Evolutionary conservation across 2,797 vertebrate species (phyloP).

Genomic region (Enteromius fasciolatus): DNA sequence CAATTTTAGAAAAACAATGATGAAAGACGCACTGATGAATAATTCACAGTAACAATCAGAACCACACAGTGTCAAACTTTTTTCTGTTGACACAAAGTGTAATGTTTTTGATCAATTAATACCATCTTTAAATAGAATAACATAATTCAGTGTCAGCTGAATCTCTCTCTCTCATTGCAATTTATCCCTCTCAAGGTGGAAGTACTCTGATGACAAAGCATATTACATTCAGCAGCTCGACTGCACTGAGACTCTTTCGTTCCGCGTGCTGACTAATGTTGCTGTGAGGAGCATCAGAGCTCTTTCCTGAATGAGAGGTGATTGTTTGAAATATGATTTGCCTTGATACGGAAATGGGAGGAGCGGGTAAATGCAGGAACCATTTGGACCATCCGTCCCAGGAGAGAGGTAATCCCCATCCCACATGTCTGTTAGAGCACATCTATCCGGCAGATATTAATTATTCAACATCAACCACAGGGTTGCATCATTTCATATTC

Average conservation of each 20-base stretch:
- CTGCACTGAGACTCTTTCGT: neutral
- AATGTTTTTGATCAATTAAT: neutral
- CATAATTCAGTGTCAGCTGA: neutral
- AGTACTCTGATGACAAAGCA: conserved; percentile 6
- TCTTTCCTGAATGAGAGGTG: conserved; percentile 16
- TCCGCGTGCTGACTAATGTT: conserved; percentile 9
- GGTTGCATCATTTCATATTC: conserved; percentile 28
- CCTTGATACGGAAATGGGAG: conserved; percentile 15
- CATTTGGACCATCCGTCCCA: conserved; percentile 7
- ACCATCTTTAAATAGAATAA: neutral
- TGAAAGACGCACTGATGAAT: too few species aligned
- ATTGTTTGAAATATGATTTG: conserved; percentile 44
- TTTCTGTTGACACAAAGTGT: neutral
- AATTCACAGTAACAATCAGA: too few species aligned
- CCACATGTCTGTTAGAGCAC: conserved; percentile 60
- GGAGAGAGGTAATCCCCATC: conserved; percentile 29
- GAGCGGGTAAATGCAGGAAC: conserved; percentile 23
- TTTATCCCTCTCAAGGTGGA: neutral
- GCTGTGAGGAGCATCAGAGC: conserved; percentile 18
- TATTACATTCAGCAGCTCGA: conserved; percentile 6
- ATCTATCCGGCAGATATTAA: conserved; percentile 65
- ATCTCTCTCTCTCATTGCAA: neutral
- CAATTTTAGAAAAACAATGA: too few species aligned
- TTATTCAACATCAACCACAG: conserved; percentile 63
- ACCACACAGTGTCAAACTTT: too few species aligned